Percentiles rank a stretch among this genome's conserved stretches.
These are phyloP conservation scores for Periophthalmodon schlosseri DNA, from an alignment of 2,113 vertebrate species.

Conservation along the genomic window DNA sequence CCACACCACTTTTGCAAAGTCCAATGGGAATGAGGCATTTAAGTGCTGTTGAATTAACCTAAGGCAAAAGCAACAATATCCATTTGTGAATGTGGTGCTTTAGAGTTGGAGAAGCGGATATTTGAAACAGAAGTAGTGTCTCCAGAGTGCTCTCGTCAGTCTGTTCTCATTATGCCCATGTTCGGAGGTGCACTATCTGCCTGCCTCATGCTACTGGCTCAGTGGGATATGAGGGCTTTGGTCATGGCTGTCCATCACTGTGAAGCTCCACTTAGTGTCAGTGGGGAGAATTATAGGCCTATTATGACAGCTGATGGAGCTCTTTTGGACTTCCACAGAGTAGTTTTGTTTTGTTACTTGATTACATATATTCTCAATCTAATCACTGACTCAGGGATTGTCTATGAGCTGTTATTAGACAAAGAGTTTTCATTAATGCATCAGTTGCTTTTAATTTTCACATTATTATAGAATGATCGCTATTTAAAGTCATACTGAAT, in stretches of 20 bases:
- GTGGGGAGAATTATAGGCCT: constrained; percentile 10
- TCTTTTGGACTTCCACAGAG: not conserved
- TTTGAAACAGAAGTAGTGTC: constrained; percentile 10
- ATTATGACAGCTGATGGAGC: constrained; percentile 3
- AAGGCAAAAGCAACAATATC: not conserved
- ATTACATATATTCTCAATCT: no score
- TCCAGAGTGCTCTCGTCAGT: constrained; percentile 25
- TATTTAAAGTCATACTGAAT: no score
- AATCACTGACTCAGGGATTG: no score
- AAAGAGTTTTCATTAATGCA: no score
- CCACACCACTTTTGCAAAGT: not conserved
- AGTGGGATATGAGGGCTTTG: not conserved
- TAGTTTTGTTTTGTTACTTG: constrained; percentile 7
- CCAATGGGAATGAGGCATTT: not conserved
- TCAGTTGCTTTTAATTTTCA: no score
- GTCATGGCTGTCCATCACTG: constrained; percentile 16
- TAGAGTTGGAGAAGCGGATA: not conserved
- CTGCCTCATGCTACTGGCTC: not conserved
- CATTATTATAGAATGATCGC: no score
- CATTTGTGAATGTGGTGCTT: constrained; percentile 9
- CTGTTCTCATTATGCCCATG: constrained; percentile 18
- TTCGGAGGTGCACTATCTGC: constrained; percentile 23
- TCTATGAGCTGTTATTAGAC: no score
- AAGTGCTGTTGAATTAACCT: not conserved
- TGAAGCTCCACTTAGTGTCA: constrained; percentile 9